Evolutionary conservation across 1,140 invertebrate species (phyloP).

Genomic region (Halesus radiatus): DNA sequence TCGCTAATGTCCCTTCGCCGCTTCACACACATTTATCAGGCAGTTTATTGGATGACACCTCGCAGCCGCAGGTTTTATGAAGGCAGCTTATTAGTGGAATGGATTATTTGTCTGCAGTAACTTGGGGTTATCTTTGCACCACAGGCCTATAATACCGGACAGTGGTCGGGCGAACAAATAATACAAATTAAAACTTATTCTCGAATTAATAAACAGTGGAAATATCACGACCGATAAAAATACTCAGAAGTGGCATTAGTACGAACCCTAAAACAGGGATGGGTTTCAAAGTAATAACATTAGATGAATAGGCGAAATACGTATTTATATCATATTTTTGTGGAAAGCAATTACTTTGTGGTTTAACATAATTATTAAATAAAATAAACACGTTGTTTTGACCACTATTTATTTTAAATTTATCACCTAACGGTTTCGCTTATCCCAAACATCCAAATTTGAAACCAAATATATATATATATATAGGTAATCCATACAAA

Average conservation of each 20-base stretch:
- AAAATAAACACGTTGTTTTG: too few relatives aligned
- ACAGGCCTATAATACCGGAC: neutral
- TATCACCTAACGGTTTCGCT: too few relatives aligned
- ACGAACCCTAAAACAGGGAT: neutral
- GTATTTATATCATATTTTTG: too few relatives aligned
- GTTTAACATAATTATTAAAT: too few relatives aligned
- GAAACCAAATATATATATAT: too few relatives aligned
- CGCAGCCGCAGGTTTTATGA: slow-evolving; percentile 29
- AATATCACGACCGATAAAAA: slow-evolving; percentile 19
- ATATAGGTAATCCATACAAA: too few relatives aligned
- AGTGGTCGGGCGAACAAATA: slow-evolving; percentile 19
- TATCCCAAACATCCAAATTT: too few relatives aligned
- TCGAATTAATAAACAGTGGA: slow-evolving; percentile 40
- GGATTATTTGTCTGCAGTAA: slow-evolving; percentile 32
- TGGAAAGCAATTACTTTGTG: too few relatives aligned
- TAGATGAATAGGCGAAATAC: too few relatives aligned
- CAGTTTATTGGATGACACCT: slow-evolving; percentile 34
- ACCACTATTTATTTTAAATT: too few relatives aligned
- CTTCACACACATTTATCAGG: slow-evolving; percentile 22
- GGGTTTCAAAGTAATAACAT: too few relatives aligned
- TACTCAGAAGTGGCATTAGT: slow-evolving; percentile 2
- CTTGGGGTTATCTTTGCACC: slow-evolving; percentile 2
- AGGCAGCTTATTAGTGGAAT: slow-evolving; percentile 29
- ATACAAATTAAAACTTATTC: slow-evolving; percentile 42
- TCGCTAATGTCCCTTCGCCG: neutral